Base-by-base conservation (phyloP, 2,113 vertebrate species). In the Aegithalos caudatus region DNA sequence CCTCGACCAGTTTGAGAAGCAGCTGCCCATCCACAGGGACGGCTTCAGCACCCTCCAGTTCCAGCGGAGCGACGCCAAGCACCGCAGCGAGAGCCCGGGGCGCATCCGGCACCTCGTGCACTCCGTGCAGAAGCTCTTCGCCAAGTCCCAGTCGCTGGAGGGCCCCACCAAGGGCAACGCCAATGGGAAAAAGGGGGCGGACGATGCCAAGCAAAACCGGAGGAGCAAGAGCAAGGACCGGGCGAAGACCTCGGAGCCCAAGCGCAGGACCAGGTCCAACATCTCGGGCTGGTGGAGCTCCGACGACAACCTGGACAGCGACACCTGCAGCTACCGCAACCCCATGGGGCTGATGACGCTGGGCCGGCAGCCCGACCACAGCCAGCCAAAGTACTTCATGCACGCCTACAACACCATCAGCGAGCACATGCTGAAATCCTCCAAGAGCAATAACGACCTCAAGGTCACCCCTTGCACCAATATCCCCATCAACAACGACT, bases 251-350 rank as follows among this genome's bases (percentile, higher is more conserved):
- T 98, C 98, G 0, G 99, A 99, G 94, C 98, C 99, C 84, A 99
- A 99, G 81, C 98, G 99, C 56, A 98, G 99, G 44, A 99, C 98
- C 57, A 98, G 99, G 54, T 99, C 99, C 92, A 99, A 99, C 97
- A 99, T 99, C 97, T 99, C 99, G 0, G 99, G 99, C 88, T 99
- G 99, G 98, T 99, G 99, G 99, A 99, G 99, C 95, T 99, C 99
- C 0, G 99, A 99, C 4, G 99, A 99, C 97, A 98, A 98, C 96
- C 95, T 99, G 96, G 98, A 98, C 51, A 96, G 94, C 0, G 99
- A 99, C 22, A 97, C 99, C 88, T 99, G 99, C 97, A 99, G 98
- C 95, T 99, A 99, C 97, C 98, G 98, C 20, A 99, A 98, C 96
- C 99, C 99, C 1, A 98, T 98, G 97, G 98, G 98, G 71, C 98